These are phyloP conservation scores for Silurus glanis DNA, from an alignment of 2,113 vertebrate genomes.

Conservation along the genomic window DNA sequence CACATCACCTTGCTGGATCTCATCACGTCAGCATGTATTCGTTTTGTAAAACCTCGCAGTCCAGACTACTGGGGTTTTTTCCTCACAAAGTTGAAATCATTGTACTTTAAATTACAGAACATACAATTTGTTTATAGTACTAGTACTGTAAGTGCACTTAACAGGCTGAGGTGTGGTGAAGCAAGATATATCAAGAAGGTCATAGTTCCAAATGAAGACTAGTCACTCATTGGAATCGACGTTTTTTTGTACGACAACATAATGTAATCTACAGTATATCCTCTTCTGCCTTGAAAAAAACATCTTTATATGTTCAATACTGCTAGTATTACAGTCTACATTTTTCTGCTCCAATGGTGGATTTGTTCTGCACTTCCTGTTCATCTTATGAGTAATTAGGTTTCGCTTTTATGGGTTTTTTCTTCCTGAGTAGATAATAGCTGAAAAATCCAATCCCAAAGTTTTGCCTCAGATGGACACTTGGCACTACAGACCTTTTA, in stretches of 20 bases:
- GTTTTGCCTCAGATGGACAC: not conserved
- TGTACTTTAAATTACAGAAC: not conserved
- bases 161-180: not conserved
- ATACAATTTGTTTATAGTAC: not conserved
- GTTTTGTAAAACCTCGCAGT: not conserved
- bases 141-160: not conserved
- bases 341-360: not conserved
- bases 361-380: not conserved
- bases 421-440: not conserved
- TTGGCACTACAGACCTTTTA: not conserved
- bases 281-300: not conserved
- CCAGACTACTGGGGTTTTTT: not conserved
- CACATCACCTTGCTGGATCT: not conserved
- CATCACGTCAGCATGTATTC: not conserved
- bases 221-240: not conserved
- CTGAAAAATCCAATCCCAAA: not conserved
- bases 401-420: conserved; percentile 6
- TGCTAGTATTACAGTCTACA: not conserved
- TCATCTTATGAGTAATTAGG: not conserved
- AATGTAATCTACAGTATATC: not conserved
- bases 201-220: not conserved
- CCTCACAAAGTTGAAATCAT: not conserved
- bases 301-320: not conserved
- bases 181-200: not conserved
- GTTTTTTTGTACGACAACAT: not conserved